These are phyloP conservation scores for Vimba vimba DNA, from an alignment of 2,113 vertebrate species.

Conservation along the genomic window DNA sequence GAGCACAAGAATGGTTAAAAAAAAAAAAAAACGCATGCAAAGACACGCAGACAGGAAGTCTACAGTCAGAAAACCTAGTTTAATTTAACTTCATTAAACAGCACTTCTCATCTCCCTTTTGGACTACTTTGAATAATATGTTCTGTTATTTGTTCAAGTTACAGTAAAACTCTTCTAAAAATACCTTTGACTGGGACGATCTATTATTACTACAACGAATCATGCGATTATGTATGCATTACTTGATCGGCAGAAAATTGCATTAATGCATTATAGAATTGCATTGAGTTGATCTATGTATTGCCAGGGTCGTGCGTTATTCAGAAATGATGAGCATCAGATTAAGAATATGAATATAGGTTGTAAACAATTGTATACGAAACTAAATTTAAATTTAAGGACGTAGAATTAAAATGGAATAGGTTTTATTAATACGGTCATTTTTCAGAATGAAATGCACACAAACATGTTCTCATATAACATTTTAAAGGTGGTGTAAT, in stretches of 20 bases:
- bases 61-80: neutral
- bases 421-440: neutral
- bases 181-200: neutral
- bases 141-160: neutral
- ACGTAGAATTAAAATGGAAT: neutral
- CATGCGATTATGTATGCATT: neutral
- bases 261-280: neutral
- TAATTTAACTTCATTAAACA: too few relatives aligned
- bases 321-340: neutral
- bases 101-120: neutral
- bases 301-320: neutral
- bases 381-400: neutral
- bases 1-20: neutral
- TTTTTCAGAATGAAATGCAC: neutral
- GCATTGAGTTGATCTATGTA: neutral
- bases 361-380: neutral
- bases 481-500: neutral
- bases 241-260: neutral
- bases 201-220: neutral
- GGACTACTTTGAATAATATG: neutral
- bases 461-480: neutral
- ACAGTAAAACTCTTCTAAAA: neutral
- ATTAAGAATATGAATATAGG: neutral
- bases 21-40: neutral
- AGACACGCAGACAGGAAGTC: neutral